phyloP scores from a whole-genome alignment of 1,140 invertebrate genomes.

The Heliothis virescens region DNA sequence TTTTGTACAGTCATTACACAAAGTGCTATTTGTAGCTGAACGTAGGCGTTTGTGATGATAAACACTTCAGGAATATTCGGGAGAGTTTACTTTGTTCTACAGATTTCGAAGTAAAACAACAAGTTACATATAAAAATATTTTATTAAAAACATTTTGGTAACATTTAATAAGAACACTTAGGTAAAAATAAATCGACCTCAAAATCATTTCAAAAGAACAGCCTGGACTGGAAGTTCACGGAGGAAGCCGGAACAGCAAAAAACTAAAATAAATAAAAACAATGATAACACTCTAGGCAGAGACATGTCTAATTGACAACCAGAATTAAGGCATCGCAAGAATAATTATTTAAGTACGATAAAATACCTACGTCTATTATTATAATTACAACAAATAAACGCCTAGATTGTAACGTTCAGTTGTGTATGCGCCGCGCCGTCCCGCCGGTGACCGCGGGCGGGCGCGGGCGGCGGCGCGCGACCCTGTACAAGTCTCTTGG shows the following conservation, averaged over 20 bases:
- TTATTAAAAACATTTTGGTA: conserved; percentile 88
- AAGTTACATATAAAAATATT: conserved; percentile 87
- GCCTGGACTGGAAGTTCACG: conserved; percentile 86
- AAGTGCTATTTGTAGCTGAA: conserved; percentile 43
- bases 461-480: conserved; percentile 57
- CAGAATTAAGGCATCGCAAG: conserved; percentile 87
- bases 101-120: conserved; percentile 68
- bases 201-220: conserved; percentile 87
- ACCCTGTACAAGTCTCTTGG: conserved; percentile 75
- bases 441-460: conserved; percentile 47
- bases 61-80: not conserved
- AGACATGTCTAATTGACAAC: conserved; percentile 87
- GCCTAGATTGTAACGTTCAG: conserved; percentile 83
- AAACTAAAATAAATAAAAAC: conserved; percentile 85
- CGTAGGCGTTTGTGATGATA: conserved; percentile 23
- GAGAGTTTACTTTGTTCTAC: not conserved
- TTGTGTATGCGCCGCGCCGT: conserved; percentile 60
- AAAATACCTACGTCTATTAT: conserved; percentile 87
- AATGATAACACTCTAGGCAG: conserved; percentile 86
- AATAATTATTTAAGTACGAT: conserved; percentile 87
- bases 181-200: conserved; percentile 87
- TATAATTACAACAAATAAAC: conserved; percentile 86
- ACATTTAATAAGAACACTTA: conserved; percentile 88
- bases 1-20: conserved; percentile 43
- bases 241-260: conserved; percentile 86